phyloP scores from a whole-genome alignment of 2,888 invertebrate species.

The Corbicula japonica region DNA sequence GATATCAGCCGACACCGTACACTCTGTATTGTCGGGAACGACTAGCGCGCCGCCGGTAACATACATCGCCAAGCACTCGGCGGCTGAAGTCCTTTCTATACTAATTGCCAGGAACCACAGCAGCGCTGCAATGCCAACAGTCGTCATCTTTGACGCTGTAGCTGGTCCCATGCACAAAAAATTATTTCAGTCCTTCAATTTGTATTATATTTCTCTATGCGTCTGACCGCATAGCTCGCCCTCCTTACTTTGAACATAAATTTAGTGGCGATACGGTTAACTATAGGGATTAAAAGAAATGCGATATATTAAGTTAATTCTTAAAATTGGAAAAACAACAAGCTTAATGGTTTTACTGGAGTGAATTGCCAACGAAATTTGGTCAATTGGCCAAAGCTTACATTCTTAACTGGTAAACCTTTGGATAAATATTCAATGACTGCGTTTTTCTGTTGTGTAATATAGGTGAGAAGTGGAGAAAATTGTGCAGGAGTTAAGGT shows the following conservation, averaged over 20 bases:
- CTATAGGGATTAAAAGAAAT: neutral
- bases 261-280: neutral
- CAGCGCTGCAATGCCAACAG: conserved; percentile 11
- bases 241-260: conserved; percentile 9
- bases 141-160: neutral
- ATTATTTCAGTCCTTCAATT: neutral
- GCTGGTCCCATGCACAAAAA: neutral
- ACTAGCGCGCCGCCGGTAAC: conserved; percentile 18
- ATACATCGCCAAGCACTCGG: conserved; percentile 25
- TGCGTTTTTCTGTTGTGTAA: too few species aligned
- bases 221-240: conserved; percentile 13
- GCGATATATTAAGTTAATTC: neutral
- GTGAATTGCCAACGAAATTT: too few species aligned
- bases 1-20: conserved; percentile 31
- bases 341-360: conserved; percentile 12
- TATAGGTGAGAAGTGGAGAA: too few species aligned
- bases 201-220: conserved; percentile 9
- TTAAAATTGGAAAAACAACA: conserved; percentile 16
- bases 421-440: too few species aligned
- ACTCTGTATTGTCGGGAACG: conserved; percentile 26
- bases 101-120: conserved; percentile 11
- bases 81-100: conserved; percentile 15
- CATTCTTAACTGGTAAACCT: too few species aligned
- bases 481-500: too few species aligned
- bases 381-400: too few species aligned